Base-by-base conservation (phyloP, 1,140 invertebrate species). In the Antheraea mylitta region DNA sequence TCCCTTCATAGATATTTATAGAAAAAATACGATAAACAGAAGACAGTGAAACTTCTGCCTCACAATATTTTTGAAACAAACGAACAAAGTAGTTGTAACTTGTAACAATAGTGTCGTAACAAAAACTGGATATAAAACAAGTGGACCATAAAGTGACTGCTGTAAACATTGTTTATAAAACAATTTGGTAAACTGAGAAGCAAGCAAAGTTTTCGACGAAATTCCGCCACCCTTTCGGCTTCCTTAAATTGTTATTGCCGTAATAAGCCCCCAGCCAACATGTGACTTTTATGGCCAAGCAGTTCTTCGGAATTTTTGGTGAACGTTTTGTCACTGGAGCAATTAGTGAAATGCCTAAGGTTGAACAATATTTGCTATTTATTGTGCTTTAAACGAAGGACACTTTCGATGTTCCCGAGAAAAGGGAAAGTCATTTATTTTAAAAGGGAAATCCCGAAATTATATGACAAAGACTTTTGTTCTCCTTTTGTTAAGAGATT, bases 161-260 rank as follows among this genome's bases (percentile, higher is more conserved):
- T 86, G 84, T 83, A 89, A 91, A 89, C 85, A 86, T 89, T 89
- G 89, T 89, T 91, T 91, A 86, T 89, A 87, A 87, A 91, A 89
- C 87, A 91, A 89, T 91, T 76, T 36, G 71, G 75, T 73, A 71
- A 75, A 82, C 79, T 77, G 77, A 77, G 79, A 80, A 71, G 73
- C 76, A 82, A 82, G 83, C 82, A 85, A 89, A 89, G 83, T 87
- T 89, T 88, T 84, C 82, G 78, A 72, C 73, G 83, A 81, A 89
- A 82, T 86, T 79, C 80, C 71, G 71, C 79, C 83, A 86, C 83
- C 87, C 85, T 87, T 89, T 89, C 75, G 86, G 87, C 82, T 87
- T 86, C 83, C 84, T 87, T 86, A 89, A 90, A 90, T 90, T 87
- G 88, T 91, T 89, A 91, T 86, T 70, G 81, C 86, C 78, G 83